These are phyloP conservation scores for Drosophila lacertosa DNA, from an alignment of 1,140 invertebrate species.

Conservation along the genomic window DNA sequence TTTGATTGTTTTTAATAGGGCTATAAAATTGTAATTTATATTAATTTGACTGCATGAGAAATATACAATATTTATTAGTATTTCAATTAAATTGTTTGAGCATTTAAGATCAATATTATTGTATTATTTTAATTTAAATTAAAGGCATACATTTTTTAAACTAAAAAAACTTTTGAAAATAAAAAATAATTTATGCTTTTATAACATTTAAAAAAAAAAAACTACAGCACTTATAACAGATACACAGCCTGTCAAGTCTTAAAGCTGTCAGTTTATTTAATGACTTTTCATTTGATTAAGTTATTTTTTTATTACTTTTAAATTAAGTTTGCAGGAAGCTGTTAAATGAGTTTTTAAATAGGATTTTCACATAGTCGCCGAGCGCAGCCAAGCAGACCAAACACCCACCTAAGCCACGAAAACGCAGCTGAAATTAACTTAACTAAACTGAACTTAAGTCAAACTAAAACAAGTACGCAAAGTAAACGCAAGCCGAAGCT, in stretches of 20 bases:
- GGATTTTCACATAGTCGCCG: slow-evolving; percentile 16
- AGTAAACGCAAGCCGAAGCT: slow-evolving; percentile 32
- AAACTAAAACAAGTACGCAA: slow-evolving; percentile 18
- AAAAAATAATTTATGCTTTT: no score
- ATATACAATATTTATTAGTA: no score
- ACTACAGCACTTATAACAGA: no score
- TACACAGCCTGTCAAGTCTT: neutral
- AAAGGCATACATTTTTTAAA: no score
- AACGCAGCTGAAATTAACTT: slow-evolving; percentile 37
- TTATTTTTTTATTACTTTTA: neutral
- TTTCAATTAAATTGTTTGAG: no score
- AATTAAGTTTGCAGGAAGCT: slow-evolving; percentile 9
- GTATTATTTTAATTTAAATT: no score
- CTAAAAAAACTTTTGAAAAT: no score
- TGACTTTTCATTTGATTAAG: neutral
- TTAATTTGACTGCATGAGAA: no score
- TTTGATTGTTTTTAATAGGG: neutral
- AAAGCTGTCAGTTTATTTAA: neutral
- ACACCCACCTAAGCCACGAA: slow-evolving; percentile 58
- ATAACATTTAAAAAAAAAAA: no score
- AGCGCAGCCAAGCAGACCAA: slow-evolving; percentile 35
- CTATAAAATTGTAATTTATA: neutral
- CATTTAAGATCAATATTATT: no score
- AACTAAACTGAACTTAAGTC: slow-evolving; percentile 30
- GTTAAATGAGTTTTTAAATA: slow-evolving; percentile 30